Conservation (phyloP, 1,140 invertebrate species). For the Drosophila watanabei region DNA sequence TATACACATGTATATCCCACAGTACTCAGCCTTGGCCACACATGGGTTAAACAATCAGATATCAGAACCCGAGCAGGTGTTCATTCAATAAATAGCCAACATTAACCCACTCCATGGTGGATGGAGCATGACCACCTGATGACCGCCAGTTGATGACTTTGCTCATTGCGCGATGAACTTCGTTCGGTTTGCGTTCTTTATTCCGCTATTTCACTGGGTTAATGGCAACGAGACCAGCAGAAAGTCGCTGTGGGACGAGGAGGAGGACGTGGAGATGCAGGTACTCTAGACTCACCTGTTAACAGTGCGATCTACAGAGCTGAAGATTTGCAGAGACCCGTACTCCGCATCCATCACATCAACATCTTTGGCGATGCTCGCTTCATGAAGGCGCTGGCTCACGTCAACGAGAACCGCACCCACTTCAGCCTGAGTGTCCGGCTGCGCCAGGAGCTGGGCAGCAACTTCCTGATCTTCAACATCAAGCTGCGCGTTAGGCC, state of each 20-base stretch:
- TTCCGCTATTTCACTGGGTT: constrained; percentile 16
- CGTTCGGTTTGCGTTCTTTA: constrained; percentile 12
- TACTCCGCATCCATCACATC: constrained; percentile 32
- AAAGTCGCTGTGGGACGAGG: constrained; percentile 39
- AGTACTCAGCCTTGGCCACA: background rate
- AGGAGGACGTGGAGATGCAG: constrained; percentile 10
- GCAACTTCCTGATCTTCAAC: constrained; percentile 69
- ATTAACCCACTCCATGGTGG: background rate
- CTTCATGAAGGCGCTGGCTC: constrained; percentile 33
- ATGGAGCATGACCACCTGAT: constrained; percentile 21
- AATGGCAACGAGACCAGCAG: constrained; percentile 5
- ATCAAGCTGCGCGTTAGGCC: constrained; percentile 28
- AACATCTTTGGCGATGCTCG: constrained; percentile 43
- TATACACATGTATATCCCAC: background rate
- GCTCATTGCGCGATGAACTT: constrained; percentile 38
- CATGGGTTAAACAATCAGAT: constrained; percentile 1
- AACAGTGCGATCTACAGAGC: background rate
- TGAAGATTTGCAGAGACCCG: constrained; percentile 21
- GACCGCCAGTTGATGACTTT: background rate
- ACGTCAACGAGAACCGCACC: constrained; percentile 27
- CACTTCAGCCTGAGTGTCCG: constrained; percentile 43
- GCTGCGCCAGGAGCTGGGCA: constrained; percentile 49
- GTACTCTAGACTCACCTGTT: background rate
- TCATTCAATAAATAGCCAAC: constrained; percentile 22
- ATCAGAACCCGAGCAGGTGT: no score